Conservation (phyloP, 2,888 invertebrate genomes). For the Branchellion lobata region DNA sequence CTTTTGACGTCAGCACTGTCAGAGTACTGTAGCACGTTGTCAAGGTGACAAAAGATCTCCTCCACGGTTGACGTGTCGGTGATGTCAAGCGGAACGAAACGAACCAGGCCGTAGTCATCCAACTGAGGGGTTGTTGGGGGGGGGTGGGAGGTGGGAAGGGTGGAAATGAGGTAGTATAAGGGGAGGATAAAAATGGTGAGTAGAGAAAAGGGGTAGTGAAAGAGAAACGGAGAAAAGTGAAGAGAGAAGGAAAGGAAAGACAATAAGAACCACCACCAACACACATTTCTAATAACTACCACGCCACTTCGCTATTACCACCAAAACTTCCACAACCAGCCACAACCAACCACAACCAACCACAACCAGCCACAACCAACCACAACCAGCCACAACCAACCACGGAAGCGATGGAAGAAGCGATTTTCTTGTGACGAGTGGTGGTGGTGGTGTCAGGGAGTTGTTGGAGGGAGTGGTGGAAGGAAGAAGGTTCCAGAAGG, state of each 20-base stretch:
- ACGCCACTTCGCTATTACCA: no score
- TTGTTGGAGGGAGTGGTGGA: background rate
- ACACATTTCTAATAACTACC: no score
- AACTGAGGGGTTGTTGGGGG: no score
- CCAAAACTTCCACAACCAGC: no score
- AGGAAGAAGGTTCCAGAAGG: background rate
- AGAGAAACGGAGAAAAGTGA: no score
- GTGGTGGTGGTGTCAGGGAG: background rate
- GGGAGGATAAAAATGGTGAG: background rate
- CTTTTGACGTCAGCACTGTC: background rate
- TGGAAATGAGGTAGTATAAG: no score
- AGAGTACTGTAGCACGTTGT: background rate
- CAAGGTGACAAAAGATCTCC: background rate
- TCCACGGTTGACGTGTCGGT: background rate
- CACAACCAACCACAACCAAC: no score
- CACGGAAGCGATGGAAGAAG: background rate
- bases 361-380: no score
- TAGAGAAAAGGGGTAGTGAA: background rate
- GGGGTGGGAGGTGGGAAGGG: no score
- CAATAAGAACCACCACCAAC: background rate
- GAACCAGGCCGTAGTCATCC: background rate
- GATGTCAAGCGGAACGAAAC: background rate
- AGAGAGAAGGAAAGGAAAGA: background rate
- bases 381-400: no score
- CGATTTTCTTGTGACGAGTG: background rate